phyloP scores from a whole-genome alignment of 2,888 invertebrate species.

The Nephrocerus scutellatus region DNA sequence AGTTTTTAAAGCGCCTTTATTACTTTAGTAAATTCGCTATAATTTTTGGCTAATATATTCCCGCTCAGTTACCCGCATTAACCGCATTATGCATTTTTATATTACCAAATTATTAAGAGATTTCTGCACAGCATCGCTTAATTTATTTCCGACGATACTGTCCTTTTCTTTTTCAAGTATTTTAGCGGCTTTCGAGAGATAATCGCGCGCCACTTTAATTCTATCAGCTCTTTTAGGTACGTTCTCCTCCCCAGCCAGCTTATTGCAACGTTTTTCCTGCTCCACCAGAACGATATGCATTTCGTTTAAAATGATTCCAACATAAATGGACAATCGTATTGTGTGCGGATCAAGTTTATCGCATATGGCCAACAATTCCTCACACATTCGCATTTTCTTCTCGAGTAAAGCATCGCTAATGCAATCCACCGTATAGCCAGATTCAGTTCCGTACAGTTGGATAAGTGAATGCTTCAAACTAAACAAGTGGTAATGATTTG shows the following conservation, averaged over 20 bases:
- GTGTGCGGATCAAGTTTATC: constrained; percentile 65
- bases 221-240: constrained; percentile 13
- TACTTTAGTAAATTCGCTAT: too few species aligned
- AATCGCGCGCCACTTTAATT: constrained; percentile 26
- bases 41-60: too few species aligned
- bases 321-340: constrained; percentile 65
- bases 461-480: constrained; percentile 74
- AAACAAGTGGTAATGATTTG: constrained; percentile 77
- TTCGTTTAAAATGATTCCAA: constrained; percentile 71
- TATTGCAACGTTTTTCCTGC: constrained; percentile 48
- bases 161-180: constrained; percentile 40
- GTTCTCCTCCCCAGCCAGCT: constrained; percentile 15
- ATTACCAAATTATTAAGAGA: too few species aligned
- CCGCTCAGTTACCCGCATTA: too few species aligned
- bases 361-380: constrained; percentile 58
- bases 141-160: constrained; percentile 38
- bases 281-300: constrained; percentile 55
- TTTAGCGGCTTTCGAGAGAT: constrained; percentile 33
- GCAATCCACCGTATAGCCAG: constrained; percentile 52
- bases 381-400: constrained; percentile 62
- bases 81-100: too few species aligned
- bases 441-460: constrained; percentile 69
- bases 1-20: too few species aligned
- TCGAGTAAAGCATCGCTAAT: constrained; percentile 55
- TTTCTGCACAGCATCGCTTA: constrained; percentile 28